Conservation (phyloP, 2,113 vertebrate genomes). For the Diglossa brunneiventris region DNA sequence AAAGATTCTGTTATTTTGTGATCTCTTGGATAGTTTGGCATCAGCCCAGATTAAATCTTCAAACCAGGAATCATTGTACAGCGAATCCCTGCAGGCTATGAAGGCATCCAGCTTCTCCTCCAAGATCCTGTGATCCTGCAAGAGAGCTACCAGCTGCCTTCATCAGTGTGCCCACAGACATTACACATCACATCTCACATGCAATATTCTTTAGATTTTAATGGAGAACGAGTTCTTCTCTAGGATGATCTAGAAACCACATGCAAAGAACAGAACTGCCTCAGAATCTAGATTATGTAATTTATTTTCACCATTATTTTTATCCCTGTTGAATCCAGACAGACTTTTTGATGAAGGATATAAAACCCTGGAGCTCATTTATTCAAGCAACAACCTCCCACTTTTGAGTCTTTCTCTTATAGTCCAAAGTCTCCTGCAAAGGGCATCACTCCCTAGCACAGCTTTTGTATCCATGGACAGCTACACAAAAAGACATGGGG, state of each 20-base stretch:
- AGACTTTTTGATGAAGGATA: background rate
- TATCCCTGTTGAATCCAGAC: background rate
- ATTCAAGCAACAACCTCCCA: background rate
- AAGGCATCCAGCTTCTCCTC: background rate
- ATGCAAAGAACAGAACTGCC: background rate
- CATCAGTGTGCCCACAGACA: fast-evolving
- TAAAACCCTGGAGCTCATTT: background rate
- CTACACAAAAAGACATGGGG: background rate
- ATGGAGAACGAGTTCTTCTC: background rate
- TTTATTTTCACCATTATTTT: background rate
- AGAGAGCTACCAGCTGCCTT: background rate
- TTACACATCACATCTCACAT: background rate
- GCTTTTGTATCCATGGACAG: background rate
- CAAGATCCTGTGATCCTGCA: background rate
- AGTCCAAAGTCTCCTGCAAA: background rate
- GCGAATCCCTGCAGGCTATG: background rate
- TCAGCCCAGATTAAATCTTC: background rate
- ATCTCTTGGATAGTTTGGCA: background rate
- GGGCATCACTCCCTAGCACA: background rate
- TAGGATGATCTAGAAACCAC: background rate
- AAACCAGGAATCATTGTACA: background rate
- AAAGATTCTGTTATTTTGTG: background rate
- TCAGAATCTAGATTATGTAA: background rate
- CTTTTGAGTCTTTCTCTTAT: background rate
- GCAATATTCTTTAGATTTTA: background rate